Conservation (phyloP, 2,888 invertebrate genomes). For the Sinohyriopsis cumingii region DNA sequence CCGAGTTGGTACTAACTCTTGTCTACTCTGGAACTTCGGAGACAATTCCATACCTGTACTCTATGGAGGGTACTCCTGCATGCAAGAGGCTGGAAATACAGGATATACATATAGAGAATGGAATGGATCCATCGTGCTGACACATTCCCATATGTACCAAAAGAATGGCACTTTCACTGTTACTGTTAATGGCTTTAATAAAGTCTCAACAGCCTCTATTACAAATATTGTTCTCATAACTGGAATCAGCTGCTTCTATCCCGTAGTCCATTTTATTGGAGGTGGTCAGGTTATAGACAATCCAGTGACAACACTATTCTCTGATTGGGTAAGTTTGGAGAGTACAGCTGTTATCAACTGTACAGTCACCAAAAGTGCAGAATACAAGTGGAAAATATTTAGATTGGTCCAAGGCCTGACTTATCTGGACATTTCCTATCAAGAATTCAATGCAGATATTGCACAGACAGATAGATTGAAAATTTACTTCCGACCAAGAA, state of each 20-base stretch:
- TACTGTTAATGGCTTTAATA: conserved; percentile 34
- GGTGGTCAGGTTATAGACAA: conserved; percentile 45
- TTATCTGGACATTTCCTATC: conserved; percentile 39
- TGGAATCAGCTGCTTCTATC: conserved; percentile 50
- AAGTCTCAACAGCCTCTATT: conserved; percentile 37
- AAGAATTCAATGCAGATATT: conserved; percentile 22
- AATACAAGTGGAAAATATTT: conserved; percentile 43
- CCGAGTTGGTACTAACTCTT: conserved; percentile 41
- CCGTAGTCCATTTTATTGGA: conserved; percentile 46
- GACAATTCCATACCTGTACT: conserved; percentile 30
- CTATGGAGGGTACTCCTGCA: conserved; percentile 30
- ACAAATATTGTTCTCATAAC: conserved; percentile 37
- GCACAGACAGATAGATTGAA: conserved; percentile 36
- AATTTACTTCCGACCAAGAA: conserved; percentile 41
- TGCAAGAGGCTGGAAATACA: conserved; percentile 11
- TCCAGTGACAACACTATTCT: conserved; percentile 36
- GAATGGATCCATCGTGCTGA: conserved; percentile 12
- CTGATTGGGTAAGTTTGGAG: conserved; percentile 45
- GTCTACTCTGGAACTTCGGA: conserved; percentile 48
- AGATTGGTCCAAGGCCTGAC: conserved; percentile 36
- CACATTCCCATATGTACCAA: conserved; percentile 37
- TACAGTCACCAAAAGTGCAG: conserved; percentile 33
- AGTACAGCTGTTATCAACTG: conserved; percentile 51
- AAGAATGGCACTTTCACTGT: conserved; percentile 42
- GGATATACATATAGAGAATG: conserved; percentile 15